Evolutionary conservation across 2,113 vertebrate species (phyloP).

Genomic region (Miniopterus natalensis): DNA sequence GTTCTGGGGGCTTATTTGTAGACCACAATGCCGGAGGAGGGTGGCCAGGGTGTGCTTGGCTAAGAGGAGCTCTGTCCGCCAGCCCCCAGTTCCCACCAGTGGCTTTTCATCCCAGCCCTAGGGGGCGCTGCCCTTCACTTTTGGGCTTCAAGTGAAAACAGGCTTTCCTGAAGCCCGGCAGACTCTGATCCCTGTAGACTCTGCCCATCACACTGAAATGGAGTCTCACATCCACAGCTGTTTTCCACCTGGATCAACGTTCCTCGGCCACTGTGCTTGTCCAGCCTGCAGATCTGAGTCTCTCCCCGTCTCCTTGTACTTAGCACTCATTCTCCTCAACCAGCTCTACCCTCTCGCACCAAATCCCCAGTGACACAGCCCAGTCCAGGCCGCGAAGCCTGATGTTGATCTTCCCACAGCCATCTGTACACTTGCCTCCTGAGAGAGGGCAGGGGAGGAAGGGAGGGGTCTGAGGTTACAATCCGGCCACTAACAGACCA

Average conservation of each 20-base stretch:
- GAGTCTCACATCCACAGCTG: neutral
- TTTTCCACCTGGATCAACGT: too few species aligned
- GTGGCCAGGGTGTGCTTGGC: neutral
- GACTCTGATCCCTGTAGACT: neutral
- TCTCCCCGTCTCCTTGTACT: neutral
- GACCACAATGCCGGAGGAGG: neutral
- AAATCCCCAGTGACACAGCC: neutral
- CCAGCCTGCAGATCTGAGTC: neutral
- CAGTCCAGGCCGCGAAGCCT: neutral
- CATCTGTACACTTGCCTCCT: neutral
- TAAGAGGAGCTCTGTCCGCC: neutral
- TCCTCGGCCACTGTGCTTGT: neutral
- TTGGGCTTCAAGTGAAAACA: neutral
- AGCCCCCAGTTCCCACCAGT: neutral
- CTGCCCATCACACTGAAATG: neutral
- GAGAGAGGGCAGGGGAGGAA: rapidly evolving
- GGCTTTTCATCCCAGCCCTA: neutral
- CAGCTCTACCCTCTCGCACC: neutral
- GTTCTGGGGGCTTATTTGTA: neutral
- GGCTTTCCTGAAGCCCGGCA: neutral
- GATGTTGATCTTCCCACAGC: neutral
- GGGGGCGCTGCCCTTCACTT: rapidly evolving
- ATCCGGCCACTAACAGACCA: neutral
- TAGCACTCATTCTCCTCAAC: neutral
- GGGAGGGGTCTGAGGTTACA: neutral